Evolutionary conservation across 2,113 vertebrate species (phyloP), one percentile per base, ranked within the genome.

Genomic region (Oreochromis aureus): DNA sequence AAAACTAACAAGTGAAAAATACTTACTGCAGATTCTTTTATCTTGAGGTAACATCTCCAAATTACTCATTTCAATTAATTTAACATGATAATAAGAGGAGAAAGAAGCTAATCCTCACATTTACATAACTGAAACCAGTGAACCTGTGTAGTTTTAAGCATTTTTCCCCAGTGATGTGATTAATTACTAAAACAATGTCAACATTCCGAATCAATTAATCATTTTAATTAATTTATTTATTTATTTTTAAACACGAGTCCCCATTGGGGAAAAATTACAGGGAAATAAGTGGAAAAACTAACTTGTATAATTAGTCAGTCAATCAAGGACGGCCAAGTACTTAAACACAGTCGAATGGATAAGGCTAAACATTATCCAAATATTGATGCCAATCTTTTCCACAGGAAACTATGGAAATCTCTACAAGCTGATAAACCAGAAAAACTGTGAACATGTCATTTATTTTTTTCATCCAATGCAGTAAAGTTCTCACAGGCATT

Each of bases 301-400:
- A 15, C 22, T 48, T 48, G 9, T 7, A 51, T 51, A 48, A 48
- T 76, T 76, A 48, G 19, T 30, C 69, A 48, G 44, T 48, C 24
- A 48, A 76, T 51, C 10, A 76, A 18, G 39, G 69, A 73, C 1
- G 1, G 0, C 4, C 10, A 19, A 32, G 44, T 32, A 30, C 27
- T 32, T 48, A 73, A 76, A 46, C 41, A 71, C n/a, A 76, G 15
- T 18, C 9, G 24, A 48, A 76, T 76, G 24, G 39, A 30, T 18
- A 7, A 76, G 69, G 41, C 10, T 48, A 71, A 56, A 90, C 85
- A 73, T 81, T 87, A 81, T 24, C 19, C 63, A 46, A 56, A 82
- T 61, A 59, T 66, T 6, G 83, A 76, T 82, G 69, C 34, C 55
- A 69, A 78, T 4, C 78, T 19, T 53, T 63, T 56, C 53, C 48